phyloP scores from a whole-genome alignment of 2,888 invertebrate genomes.

The Venustoraphidia nigricollis region DNA sequence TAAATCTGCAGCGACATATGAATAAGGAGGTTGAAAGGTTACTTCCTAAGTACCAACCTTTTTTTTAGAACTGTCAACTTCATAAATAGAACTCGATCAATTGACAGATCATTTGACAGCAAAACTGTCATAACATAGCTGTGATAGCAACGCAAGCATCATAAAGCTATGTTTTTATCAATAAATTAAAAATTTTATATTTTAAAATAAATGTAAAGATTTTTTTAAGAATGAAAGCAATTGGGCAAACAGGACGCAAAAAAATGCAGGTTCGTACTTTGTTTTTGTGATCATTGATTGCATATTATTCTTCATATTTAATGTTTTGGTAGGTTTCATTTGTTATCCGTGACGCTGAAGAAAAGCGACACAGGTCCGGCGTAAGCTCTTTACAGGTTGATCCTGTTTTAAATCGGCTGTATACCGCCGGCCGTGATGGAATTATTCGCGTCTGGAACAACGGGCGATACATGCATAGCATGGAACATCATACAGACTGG shows the following conservation, averaged over 20 bases:
- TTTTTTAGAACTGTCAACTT: too few species aligned
- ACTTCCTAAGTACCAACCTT: too few species aligned
- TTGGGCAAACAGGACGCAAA: slow-evolving; percentile 25
- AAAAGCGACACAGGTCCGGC: slow-evolving; percentile 86
- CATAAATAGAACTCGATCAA: too few species aligned
- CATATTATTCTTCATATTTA: not conserved
- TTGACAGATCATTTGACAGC: too few species aligned
- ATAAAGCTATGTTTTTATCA: too few species aligned
- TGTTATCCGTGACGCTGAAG: slow-evolving; percentile 93
- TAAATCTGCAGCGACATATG: too few species aligned
- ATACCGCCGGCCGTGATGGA: slow-evolving; percentile 93
- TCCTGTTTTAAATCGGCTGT: slow-evolving; percentile 69
- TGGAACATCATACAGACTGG: slow-evolving; percentile 99
- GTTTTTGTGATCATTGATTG: not conserved
- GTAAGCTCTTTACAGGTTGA: slow-evolving; percentile 93
- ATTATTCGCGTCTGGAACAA: slow-evolving; percentile 88
- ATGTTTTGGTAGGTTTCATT: slow-evolving; percentile 66
- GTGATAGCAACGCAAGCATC: too few species aligned
- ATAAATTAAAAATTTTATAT: too few species aligned
- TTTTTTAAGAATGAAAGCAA: slow-evolving; percentile 17
- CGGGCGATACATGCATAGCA: slow-evolving; percentile 80
- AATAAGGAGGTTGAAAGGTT: too few species aligned
- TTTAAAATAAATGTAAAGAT: not conserved
- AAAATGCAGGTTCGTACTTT: slow-evolving; percentile 24
- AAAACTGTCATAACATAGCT: too few species aligned